phyloP scores from a whole-genome alignment of 2,797 vertebrate genomes.

The Galago senegalensis region DNA sequence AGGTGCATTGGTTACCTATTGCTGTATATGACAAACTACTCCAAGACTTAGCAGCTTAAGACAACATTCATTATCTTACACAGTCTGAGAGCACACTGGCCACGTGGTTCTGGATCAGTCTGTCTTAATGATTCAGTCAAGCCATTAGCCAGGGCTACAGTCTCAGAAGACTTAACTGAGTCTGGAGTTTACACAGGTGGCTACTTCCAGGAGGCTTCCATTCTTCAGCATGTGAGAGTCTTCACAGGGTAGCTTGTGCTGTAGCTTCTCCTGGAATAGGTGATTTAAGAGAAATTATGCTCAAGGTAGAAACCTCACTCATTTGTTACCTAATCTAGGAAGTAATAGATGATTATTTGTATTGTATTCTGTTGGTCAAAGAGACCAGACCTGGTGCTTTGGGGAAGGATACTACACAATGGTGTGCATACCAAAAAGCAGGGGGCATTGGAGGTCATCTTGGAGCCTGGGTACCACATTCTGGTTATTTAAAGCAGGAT shows the following conservation, averaged over 20 bases:
- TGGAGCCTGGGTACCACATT: neutral
- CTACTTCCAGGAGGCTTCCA: neutral
- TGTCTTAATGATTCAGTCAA: neutral
- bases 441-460: neutral
- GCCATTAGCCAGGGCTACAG: neutral
- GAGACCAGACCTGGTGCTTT: neutral
- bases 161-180: neutral
- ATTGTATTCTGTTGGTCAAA: neutral
- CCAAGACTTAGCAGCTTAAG: neutral
- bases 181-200: neutral
- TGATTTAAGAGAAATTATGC: neutral
- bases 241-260: neutral
- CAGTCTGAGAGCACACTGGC: neutral
- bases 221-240: neutral
- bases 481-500: neutral
- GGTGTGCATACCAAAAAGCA: neutral
- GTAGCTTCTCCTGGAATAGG: neutral
- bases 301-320: neutral
- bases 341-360: neutral
- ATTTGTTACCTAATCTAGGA: neutral
- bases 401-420: neutral
- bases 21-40: neutral
- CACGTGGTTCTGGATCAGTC: neutral
- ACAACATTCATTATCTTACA: neutral
- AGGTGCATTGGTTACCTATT: neutral